Percentiles rank a stretch among this genome's conserved stretches.
Evolutionary conservation across 35 echinoderm and acorn worm species (phyloP).

Genomic region (Holothuria glaberrima): DNA sequence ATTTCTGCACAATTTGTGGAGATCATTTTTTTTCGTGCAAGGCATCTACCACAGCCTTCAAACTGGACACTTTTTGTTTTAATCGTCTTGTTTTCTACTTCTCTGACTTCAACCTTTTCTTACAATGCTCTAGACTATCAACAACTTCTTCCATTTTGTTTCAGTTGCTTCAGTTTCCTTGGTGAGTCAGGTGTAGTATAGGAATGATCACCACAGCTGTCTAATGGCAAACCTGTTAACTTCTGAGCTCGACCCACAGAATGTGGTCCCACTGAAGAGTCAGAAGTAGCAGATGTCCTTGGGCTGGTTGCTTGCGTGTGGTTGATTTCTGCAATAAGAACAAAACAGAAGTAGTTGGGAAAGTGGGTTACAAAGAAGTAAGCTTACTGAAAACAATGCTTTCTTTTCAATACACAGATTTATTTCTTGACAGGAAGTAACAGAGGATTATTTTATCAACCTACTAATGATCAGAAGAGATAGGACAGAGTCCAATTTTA

Average conservation of each 20-base stretch:
- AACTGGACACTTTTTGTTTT: background rate
- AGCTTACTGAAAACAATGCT: background rate
- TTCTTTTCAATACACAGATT: too few species aligned
- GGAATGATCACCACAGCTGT: background rate
- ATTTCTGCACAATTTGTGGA: slow-evolving; percentile 21
- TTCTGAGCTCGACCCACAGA: background rate
- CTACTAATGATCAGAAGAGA: too few species aligned
- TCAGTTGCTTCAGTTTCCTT: slow-evolving; percentile 3
- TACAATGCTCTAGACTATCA: slow-evolving; percentile 2
- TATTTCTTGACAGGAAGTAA: too few species aligned
- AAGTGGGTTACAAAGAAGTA: background rate
- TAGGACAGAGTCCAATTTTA: background rate
- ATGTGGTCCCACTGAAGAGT: background rate
- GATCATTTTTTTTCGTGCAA: slow-evolving; percentile 5
- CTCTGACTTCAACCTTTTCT: slow-evolving; percentile 14
- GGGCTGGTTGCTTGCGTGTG: background rate
- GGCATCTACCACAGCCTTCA: slow-evolving; percentile 13
- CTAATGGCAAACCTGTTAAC: background rate
- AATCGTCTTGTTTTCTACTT: slow-evolving; percentile 3
- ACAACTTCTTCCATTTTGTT: slow-evolving; percentile 12
- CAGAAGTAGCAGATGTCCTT: slow-evolving; percentile 7
- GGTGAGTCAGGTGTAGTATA: slow-evolving; percentile 8
- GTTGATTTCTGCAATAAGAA: background rate
- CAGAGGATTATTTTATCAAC: too few species aligned
- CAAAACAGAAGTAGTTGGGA: too few species aligned